A percentile compares a stretch with the other conserved stretches of the same genome.
Conservation (phyloP, 23 tunicate genomes). For the Styela clava region DNA sequence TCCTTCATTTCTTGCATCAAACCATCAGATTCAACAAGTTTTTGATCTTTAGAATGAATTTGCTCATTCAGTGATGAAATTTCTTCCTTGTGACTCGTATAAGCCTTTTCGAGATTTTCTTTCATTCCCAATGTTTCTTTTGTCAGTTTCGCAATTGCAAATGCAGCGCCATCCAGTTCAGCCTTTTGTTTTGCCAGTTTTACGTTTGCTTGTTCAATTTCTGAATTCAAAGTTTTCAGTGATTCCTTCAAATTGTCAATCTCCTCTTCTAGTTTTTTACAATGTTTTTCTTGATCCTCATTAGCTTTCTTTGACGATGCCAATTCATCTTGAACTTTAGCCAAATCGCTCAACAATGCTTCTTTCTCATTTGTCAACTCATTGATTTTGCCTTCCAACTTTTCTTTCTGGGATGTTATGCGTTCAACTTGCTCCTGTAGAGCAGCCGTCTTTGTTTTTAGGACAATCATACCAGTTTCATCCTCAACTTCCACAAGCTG, state of each 20-base stretch:
- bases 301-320: slow-evolving; percentile 17
- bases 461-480: slow-evolving; percentile 81
- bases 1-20: slow-evolving; percentile 31
- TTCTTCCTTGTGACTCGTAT: slow-evolving; percentile 1
- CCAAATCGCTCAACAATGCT: slow-evolving; percentile 19
- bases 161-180: slow-evolving; percentile 33
- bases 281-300: slow-evolving; percentile 8
- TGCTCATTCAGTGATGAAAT: slow-evolving; percentile 8
- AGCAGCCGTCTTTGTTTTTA: slow-evolving; percentile 73
- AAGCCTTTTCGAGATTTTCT: not conserved
- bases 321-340: slow-evolving; percentile 14
- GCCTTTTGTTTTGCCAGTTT: slow-evolving; percentile 43
- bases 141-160: slow-evolving; percentile 33
- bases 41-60: not conserved
- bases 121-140: slow-evolving; percentile 28
- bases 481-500: slow-evolving; percentile 75
- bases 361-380: slow-evolving; percentile 30
- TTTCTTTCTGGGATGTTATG: slow-evolving; percentile 29
- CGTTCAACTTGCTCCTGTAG: slow-evolving; percentile 55
- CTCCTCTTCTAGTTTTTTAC: slow-evolving; percentile 24
- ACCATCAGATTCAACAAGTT: slow-evolving; percentile 30
- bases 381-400: slow-evolving; percentile 35
- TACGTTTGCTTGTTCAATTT: slow-evolving; percentile 31
- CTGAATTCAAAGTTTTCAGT: slow-evolving; percentile 25
- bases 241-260: slow-evolving; percentile 24